A percentile compares a stretch with the other conserved stretches of the same genome.
phyloP scores from a whole-genome alignment of 1,140 invertebrate species.

The Calycopis cecrops region DNA sequence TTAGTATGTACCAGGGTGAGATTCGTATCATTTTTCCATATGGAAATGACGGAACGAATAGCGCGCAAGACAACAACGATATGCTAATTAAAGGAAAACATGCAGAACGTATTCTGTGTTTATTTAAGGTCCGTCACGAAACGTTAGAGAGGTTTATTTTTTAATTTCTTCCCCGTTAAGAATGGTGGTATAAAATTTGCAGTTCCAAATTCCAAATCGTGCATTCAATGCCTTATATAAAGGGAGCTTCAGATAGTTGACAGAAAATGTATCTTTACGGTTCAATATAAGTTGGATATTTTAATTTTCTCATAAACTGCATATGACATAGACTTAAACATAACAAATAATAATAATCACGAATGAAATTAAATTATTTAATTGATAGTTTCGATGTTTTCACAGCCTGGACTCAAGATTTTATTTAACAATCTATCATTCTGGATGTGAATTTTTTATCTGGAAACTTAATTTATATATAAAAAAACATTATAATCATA shows the following conservation, averaged over 20 bases:
- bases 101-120: conserved; percentile 49
- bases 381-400: no score
- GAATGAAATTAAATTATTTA: no score
- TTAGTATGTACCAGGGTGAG: conserved; percentile 37
- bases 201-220: conserved; percentile 1
- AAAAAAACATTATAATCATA: no score
- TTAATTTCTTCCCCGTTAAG: conserved; percentile 40
- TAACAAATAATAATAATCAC: no score
- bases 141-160: conserved; percentile 44
- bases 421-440: no score
- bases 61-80: conserved; percentile 67
- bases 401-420: no score
- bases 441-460: no score
- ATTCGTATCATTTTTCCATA: conserved; percentile 71
- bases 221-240: neutral
- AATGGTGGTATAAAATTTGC: conserved; percentile 6
- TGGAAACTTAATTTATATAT: no score
- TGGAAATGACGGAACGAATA: conserved; percentile 67
- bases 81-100: conserved; percentile 74
- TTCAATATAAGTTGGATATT: no score
- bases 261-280: no score
- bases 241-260: neutral
- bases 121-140: conserved; percentile 51
- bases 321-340: no score
- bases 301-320: no score